Evolutionary conservation across 2,797 vertebrate species (phyloP).

Genomic region (Coilia nasus): DNA sequence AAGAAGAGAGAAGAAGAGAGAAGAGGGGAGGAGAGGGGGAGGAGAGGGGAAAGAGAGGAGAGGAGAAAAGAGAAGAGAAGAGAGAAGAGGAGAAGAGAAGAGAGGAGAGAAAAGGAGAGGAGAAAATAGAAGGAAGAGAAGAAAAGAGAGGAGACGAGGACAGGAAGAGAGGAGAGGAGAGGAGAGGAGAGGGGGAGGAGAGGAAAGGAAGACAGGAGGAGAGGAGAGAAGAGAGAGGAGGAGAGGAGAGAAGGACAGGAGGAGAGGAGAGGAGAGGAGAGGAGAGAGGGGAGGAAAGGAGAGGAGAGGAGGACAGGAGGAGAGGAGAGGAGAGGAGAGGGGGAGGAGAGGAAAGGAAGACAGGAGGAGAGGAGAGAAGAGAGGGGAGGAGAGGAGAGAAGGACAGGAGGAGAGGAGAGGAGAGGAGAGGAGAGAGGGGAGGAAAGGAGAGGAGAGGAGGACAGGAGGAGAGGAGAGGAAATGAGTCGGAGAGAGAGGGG

Average conservation of each 20-base stretch:
- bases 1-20: too few species aligned
- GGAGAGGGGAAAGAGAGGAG: neutral
- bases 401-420: constrained; percentile 32
- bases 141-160: constrained; percentile 48
- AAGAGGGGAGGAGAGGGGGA: constrained; percentile 46
- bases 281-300: neutral
- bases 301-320: neutral
- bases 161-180: neutral
- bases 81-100: neutral
- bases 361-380: neutral
- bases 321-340: constrained; percentile 27
- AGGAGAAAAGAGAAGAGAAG: neutral
- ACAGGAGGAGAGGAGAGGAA: neutral
- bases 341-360: neutral
- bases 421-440: neutral
- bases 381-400: constrained; percentile 48
- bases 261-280: constrained; percentile 31
- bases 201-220: neutral
- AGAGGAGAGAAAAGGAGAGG: neutral
- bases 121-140: constrained; percentile 16
- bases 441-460: constrained; percentile 50
- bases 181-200: neutral
- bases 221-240: neutral
- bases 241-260: constrained; percentile 29
- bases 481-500: neutral